Evolutionary conservation across 2,888 invertebrate species (phyloP).

Genomic region (Rotaria macrura): DNA sequence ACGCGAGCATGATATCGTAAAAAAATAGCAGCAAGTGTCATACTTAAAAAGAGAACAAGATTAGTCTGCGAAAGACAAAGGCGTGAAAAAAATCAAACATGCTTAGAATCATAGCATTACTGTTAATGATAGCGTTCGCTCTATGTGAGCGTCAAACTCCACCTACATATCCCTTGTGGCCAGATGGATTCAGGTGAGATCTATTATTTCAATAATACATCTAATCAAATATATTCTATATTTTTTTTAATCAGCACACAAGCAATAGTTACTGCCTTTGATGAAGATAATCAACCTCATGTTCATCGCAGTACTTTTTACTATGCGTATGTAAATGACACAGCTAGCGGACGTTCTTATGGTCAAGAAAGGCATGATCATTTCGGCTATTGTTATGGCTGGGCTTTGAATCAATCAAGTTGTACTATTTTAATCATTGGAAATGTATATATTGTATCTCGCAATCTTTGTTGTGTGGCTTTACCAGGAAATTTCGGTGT

Average conservation of each 20-base stretch:
- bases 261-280: neutral
- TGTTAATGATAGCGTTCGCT: too few species aligned
- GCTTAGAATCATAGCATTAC: too few species aligned
- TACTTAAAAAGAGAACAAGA: too few species aligned
- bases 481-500: neutral
- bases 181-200: neutral
- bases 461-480: neutral
- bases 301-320: neutral
- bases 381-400: neutral
- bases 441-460: neutral
- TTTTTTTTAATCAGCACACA: neutral
- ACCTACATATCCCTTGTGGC: neutral
- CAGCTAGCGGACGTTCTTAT: neutral
- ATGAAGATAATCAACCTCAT: neutral
- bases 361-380: neutral
- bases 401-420: neutral
- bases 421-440: neutral
- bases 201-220: too few species aligned
- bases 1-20: too few species aligned
- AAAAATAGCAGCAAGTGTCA: too few species aligned
- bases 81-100: too few species aligned
- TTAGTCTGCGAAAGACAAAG: too few species aligned
- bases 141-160: neutral
- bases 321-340: neutral
- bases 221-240: too few species aligned